These are phyloP conservation scores for Nyctereutes procyonoides DNA, from an alignment of 2,113 vertebrate genomes.

Conservation along the genomic window DNA sequence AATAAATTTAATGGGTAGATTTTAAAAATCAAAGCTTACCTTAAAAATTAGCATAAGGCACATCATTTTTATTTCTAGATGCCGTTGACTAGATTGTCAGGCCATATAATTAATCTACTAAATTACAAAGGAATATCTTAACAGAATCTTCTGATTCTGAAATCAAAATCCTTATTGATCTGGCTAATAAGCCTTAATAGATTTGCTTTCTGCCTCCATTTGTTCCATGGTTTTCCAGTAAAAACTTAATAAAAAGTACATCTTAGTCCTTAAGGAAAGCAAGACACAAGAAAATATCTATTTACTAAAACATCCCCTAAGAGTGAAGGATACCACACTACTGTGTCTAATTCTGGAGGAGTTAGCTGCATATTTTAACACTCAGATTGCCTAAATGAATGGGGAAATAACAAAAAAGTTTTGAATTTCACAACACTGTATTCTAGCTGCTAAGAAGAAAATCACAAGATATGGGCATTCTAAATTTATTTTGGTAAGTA, in stretches of 20 bases:
- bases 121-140: constrained; percentile 5
- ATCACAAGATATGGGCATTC: constrained; percentile 21
- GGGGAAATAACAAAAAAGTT: constrained; percentile 21
- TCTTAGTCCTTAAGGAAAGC: background rate
- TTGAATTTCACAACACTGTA: constrained; percentile 34
- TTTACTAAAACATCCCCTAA: background rate
- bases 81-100: background rate
- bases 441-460: constrained; percentile 53
- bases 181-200: background rate
- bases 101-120: background rate
- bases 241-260: constrained; percentile 11
- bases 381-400: constrained; percentile 14
- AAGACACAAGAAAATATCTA: background rate
- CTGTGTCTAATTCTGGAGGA: constrained; percentile 21
- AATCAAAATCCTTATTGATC: background rate
- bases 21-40: background rate
- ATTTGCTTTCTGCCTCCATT: background rate
- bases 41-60: constrained; percentile 12
- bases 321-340: background rate
- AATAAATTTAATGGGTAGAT: background rate
- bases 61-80: background rate
- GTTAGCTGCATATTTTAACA: constrained; percentile 24
- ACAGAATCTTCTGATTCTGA: background rate
- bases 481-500: constrained; percentile 75
- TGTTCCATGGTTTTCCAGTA: background rate